Conservation (phyloP, 2,888 invertebrate genomes). For the Cephonodes hylas region DNA sequence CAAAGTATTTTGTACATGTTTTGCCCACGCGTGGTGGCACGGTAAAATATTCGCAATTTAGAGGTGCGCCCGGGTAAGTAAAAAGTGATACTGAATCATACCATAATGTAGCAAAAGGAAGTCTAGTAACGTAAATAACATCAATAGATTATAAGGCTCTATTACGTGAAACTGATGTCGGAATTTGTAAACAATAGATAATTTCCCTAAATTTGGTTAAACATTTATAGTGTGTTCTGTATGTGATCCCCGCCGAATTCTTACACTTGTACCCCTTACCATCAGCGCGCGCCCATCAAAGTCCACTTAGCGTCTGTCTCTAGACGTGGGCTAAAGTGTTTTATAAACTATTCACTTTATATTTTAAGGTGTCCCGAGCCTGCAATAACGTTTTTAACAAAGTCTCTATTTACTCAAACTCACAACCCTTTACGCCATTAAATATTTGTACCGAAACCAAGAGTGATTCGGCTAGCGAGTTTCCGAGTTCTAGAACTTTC, state of each 20-base stretch:
- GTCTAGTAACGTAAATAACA: too few relatives aligned
- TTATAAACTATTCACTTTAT: slow-evolving; percentile 43
- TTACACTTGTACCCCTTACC: slow-evolving; percentile 16
- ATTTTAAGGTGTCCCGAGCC: slow-evolving; percentile 9
- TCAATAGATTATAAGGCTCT: too few relatives aligned
- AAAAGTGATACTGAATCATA: too few relatives aligned
- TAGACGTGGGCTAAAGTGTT: slow-evolving; percentile 35
- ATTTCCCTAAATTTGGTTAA: too few relatives aligned
- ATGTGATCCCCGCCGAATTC: not conserved
- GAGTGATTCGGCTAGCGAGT: not conserved
- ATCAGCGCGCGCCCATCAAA: slow-evolving; percentile 39
- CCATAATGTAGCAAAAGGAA: too few relatives aligned
- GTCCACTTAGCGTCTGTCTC: slow-evolving; percentile 48
- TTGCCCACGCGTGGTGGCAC: too few relatives aligned
- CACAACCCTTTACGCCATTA: not conserved
- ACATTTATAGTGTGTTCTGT: not conserved
- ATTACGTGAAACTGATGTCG: too few relatives aligned
- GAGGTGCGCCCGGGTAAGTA: too few relatives aligned
- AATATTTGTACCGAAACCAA: not conserved
- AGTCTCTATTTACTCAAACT: not conserved
- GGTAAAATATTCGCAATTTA: too few relatives aligned
- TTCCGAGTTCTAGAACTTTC: not conserved
- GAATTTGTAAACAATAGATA: too few relatives aligned
- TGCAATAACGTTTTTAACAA: not conserved
- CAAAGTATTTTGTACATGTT: too few relatives aligned